Conservation (phyloP, 2,797 vertebrate genomes). For the Hemibagrus guttatus region DNA sequence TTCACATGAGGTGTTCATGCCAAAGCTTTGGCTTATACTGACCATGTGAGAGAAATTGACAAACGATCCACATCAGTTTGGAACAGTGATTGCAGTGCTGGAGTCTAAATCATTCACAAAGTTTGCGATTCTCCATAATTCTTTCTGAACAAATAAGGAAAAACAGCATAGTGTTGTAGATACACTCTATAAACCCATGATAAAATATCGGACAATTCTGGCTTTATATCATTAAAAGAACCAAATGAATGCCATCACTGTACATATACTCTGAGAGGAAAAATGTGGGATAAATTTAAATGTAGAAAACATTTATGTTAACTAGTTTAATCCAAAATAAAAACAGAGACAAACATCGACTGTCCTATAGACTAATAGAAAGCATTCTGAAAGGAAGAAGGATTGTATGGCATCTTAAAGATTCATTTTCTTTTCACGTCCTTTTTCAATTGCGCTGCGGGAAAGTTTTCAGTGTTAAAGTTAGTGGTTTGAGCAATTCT, state of each 20-base stretch:
- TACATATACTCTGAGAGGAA: neutral
- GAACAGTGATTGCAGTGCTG: neutral
- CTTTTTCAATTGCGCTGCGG: neutral
- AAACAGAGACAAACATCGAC: neutral
- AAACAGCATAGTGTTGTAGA: neutral
- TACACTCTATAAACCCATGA: neutral
- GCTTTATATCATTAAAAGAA: neutral
- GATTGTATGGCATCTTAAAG: neutral
- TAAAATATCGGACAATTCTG: neutral
- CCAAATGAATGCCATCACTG: neutral
- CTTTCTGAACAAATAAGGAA: neutral
- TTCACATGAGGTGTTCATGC: neutral
- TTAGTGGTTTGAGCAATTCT: conserved; percentile 1
- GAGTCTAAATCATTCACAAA: neutral
- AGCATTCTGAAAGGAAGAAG: neutral
- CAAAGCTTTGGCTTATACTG: neutral
- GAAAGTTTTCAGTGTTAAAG: neutral
- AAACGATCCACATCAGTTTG: neutral
- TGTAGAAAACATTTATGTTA: neutral
- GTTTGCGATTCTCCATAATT: neutral
- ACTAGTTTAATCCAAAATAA: neutral
- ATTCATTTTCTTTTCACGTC: neutral
- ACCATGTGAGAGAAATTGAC: neutral
- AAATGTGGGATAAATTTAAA: neutral
- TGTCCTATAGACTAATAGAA: neutral